These are phyloP conservation scores for Lepus timidus DNA, from an alignment of 2,113 vertebrate species.

Conservation along the genomic window DNA sequence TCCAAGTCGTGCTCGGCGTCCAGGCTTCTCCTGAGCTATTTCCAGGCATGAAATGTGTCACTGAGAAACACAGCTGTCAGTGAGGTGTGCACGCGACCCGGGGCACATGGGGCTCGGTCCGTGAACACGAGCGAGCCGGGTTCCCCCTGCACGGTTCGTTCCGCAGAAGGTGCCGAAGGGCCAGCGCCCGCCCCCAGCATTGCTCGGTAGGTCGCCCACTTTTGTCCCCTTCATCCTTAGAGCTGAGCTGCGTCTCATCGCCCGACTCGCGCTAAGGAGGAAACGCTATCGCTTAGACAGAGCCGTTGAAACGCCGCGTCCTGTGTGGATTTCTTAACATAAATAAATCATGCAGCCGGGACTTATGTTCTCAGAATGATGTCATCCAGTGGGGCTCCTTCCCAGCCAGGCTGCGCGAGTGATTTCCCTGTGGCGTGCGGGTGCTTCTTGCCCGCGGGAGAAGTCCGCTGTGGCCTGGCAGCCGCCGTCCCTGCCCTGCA, in stretches of 20 bases:
- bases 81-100: neutral
- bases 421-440: accelerated
- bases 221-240: slow-evolving; percentile 73
- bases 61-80: neutral
- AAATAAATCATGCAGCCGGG: slow-evolving; percentile 57
- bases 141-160: neutral
- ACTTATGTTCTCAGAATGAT: neutral
- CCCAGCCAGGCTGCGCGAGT: neutral
- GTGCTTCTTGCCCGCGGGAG: neutral
- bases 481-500: neutral
- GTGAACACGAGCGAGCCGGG: slow-evolving; percentile 4
- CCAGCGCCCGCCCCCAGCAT: slow-evolving; percentile 45
- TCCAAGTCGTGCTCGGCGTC: neutral
- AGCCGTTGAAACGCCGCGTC: slow-evolving; percentile 56
- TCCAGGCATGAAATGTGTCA: neutral
- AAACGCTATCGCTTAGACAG: slow-evolving; percentile 69
- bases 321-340: slow-evolving; percentile 60
- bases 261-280: slow-evolving; percentile 55
- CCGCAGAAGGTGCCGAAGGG: slow-evolving; percentile 48
- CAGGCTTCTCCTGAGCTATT: neutral
- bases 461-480: accelerated
- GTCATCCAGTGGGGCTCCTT: slow-evolving; percentile 50
- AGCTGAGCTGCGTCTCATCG: slow-evolving; percentile 73
- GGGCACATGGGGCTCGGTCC: neutral
- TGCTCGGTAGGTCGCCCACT: slow-evolving; percentile 66